Evolutionary conservation across 2,888 invertebrate species (phyloP).

Genomic region (Monopis laevigella): DNA sequence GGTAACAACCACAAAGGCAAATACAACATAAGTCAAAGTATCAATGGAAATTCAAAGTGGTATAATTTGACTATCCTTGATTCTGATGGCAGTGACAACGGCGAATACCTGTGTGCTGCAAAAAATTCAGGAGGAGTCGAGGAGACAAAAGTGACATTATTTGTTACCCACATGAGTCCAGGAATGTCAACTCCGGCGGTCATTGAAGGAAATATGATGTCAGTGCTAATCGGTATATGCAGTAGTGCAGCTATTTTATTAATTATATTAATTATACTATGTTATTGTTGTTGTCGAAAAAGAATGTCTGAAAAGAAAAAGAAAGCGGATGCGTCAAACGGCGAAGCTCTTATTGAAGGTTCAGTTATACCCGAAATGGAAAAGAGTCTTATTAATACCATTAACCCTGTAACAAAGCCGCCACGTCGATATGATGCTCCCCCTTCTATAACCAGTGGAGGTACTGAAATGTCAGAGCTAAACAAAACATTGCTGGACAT

Average conservation of each 20-base stretch:
- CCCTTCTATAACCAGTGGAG: conserved; percentile 74
- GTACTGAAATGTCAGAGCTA: conserved; percentile 83
- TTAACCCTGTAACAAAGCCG: conserved; percentile 86
- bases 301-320: conserved; percentile 61
- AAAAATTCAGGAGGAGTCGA: conserved; percentile 84
- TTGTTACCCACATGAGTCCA: conserved; percentile 49
- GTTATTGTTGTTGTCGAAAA: conserved; percentile 67
- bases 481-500: conserved; percentile 83
- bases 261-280: conserved; percentile 55
- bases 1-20: conserved; percentile 58
- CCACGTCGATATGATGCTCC: conserved; percentile 81
- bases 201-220: conserved; percentile 64
- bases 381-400: conserved; percentile 83
- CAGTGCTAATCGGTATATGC: conserved; percentile 62
- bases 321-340: conserved; percentile 67
- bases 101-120: conserved; percentile 82
- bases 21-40: conserved; percentile 45
- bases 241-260: conserved; percentile 58
- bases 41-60: conserved; percentile 60
- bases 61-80: conserved; percentile 76
- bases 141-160: conserved; percentile 77
- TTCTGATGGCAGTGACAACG: conserved; percentile 71
- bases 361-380: conserved; percentile 85
- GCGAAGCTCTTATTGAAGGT: conserved; percentile 76
- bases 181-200: conserved; percentile 53